Evolutionary conservation across 2,113 vertebrate genomes (phyloP), one percentile per base, ranked within the genome.

Genomic region (Misgurnus mizolepis): DNA sequence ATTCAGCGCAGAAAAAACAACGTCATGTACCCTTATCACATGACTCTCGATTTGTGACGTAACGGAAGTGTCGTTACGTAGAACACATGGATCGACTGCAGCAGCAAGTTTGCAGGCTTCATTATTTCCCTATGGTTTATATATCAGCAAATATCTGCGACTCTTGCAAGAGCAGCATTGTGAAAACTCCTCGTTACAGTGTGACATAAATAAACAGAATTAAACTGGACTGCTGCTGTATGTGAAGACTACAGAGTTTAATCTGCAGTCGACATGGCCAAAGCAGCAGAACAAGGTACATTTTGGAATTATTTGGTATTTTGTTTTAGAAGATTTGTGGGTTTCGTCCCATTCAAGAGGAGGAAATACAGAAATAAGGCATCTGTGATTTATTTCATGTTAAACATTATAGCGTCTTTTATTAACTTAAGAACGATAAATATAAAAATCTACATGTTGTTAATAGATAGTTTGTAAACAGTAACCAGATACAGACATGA

Each of bases 1-100:
- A 6, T 12, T 76, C 72, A 69, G 80, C 71, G 27, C 53, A 47
- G 62, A 41, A 60, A 76, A 68, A 69, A 40, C 18, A 74, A 74
- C 61, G 6, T 74, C 17, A n/a, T 5, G 1, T 27, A 15, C 11
- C 2, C n/a, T 4, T n/a, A 47, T 82, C 80, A 77, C 61, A 27
- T 82, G 80, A 82, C 80, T 3, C 18, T 18, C 53, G 14, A 2
- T n/a, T 22, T 43, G 9, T 75, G 43, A 64, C 58, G 73, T 50
- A 61, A 45, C 5, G 22, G 4, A 87, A 43, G 89, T 86, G 15
- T 89, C 90, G 0, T 90, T 92, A 69, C 84, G 78, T 85, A 90
- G 91, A 91, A 90, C 4, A 84, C 67, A 2, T 55, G 14, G 11
- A 2, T 47, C 10, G 55, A 55, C 55, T 76, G 4, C 66, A 64